phyloP scores from a whole-genome alignment of 2,113 vertebrate species.

The Stictonetta naevosa region DNA sequence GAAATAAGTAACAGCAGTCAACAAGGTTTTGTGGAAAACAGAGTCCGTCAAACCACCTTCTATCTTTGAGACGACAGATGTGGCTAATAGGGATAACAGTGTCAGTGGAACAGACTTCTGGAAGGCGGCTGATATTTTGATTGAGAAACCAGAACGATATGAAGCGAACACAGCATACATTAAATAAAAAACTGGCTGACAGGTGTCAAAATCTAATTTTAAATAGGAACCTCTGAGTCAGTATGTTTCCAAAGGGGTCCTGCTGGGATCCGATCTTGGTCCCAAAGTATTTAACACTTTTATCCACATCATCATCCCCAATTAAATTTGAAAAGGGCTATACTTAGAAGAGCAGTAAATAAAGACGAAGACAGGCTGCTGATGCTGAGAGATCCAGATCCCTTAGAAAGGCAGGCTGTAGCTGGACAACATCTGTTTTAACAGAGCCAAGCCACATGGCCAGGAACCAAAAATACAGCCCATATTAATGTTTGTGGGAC shows the following conservation, averaged over 20 bases:
- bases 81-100: constrained; percentile 32
- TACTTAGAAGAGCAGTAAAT: constrained; percentile 51
- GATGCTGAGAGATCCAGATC: not conserved
- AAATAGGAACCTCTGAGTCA: constrained; percentile 39
- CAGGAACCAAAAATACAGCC: constrained; percentile 29
- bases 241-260: constrained; percentile 17
- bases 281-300: constrained; percentile 31
- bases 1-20: constrained; percentile 55
- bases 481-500: not conserved
- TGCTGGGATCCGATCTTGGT: constrained; percentile 27
- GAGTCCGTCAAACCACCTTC: constrained; percentile 47
- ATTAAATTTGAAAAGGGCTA: constrained; percentile 43
- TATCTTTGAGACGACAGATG: constrained; percentile 36
- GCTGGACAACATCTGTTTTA: constrained; percentile 51
- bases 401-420: constrained; percentile 3
- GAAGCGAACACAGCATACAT: not conserved
- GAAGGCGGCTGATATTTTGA: constrained; percentile 32
- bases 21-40: constrained; percentile 57
- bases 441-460: not conserved
- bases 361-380: not conserved
- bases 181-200: constrained; percentile 22
- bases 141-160: not conserved
- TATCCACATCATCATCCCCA: constrained; percentile 23
- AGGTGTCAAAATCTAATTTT: constrained; percentile 63
- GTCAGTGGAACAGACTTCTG: constrained; percentile 26